Conservation (phyloP, 1,140 invertebrate genomes). For the Eriocheir sinensis region DNA sequence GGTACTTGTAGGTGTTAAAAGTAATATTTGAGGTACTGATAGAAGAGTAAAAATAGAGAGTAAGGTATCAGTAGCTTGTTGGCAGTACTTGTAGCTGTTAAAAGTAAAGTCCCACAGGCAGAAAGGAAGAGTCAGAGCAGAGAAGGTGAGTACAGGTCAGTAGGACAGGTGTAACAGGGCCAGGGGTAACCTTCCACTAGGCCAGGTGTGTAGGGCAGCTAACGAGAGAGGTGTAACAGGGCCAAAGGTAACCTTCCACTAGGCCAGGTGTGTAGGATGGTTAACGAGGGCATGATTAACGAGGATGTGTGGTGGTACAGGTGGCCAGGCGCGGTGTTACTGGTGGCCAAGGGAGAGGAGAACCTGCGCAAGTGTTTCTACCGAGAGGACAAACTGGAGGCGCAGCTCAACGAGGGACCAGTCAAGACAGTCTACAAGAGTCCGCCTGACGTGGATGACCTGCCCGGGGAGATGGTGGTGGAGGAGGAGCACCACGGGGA, state of each 20-base stretch:
- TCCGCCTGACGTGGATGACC: constrained; percentile 23
- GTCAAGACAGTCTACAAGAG: not conserved
- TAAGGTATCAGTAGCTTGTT: no score
- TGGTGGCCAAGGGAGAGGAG: constrained; percentile 74
- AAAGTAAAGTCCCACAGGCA: no score
- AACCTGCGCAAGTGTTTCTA: constrained; percentile 77
- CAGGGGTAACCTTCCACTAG: no score
- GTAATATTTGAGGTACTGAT: no score
- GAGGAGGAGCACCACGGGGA: constrained; percentile 60
- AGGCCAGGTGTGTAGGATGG: not conserved
- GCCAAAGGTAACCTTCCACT: no score
- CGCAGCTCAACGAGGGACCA: constrained; percentile 53
- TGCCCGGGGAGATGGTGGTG: not conserved
- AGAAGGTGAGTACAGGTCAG: no score
- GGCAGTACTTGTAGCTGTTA: no score
- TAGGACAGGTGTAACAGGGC: not conserved
- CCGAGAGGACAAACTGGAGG: constrained; percentile 58
- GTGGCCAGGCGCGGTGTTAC: constrained; percentile 72
- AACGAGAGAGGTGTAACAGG: not conserved
- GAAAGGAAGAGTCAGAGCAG: no score
- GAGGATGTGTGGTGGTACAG: constrained; percentile 50
- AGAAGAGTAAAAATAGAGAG: no score
- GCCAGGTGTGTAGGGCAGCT: not conserved
- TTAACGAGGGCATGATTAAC: not conserved
- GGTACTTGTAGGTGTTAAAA: no score